These are phyloP conservation scores for Eulemur rufifrons DNA, from an alignment of 2,113 vertebrate genomes.

Conservation along the genomic window DNA sequence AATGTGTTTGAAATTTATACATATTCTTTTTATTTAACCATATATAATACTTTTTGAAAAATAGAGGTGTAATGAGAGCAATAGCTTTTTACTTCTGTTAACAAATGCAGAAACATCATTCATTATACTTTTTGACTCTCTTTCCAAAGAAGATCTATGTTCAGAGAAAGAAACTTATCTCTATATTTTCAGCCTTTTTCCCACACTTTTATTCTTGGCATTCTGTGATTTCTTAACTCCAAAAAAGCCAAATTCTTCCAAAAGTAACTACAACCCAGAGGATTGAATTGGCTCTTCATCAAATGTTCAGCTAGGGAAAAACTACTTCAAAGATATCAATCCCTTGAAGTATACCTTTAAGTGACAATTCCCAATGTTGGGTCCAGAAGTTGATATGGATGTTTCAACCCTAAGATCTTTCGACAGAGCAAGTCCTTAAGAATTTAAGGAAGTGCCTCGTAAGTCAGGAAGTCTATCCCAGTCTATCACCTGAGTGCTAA, in stretches of 20 bases:
- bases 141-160: background rate
- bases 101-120: background rate
- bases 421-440: background rate
- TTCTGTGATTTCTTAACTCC: background rate
- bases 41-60: background rate
- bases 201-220: background rate
- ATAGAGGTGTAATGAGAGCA: too few species aligned
- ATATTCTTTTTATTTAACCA: background rate
- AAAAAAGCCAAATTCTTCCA: background rate
- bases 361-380: background rate
- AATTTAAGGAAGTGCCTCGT: background rate
- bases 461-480: background rate
- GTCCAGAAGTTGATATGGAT: background rate
- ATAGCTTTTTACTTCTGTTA: background rate
- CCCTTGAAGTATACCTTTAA: background rate
- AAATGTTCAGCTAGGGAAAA: background rate
- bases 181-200: background rate
- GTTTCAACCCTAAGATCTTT: background rate
- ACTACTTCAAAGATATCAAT: background rate
- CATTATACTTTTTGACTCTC: background rate
- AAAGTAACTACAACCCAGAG: background rate
- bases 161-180: background rate
- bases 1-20: background rate
- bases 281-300: background rate
- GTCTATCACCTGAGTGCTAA: background rate